Conservation (phyloP, 2,888 invertebrate genomes). For the Noctua comes region DNA sequence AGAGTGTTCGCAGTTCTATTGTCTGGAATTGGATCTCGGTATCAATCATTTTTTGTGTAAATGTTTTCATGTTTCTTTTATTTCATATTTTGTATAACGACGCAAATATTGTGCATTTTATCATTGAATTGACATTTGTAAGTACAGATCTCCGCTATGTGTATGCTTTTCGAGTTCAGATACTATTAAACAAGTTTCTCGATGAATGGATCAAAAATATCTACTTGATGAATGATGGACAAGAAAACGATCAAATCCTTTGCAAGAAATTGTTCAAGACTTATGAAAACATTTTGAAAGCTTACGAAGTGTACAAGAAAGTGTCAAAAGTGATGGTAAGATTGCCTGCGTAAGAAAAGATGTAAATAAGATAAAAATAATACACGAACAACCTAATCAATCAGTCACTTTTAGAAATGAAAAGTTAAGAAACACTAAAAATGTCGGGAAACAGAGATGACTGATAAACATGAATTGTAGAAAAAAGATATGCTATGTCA, state of each 20-base stretch:
- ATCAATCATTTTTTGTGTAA: background rate
- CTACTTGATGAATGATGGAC: background rate
- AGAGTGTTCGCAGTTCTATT: constrained; percentile 14
- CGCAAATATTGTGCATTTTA: background rate
- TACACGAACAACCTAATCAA: background rate
- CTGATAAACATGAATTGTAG: background rate
- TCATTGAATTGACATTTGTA: background rate
- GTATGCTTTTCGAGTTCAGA: background rate
- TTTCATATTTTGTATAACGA: background rate
- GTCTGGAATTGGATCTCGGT: constrained; percentile 46
- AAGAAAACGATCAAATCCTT: constrained; percentile 12
- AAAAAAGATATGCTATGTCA: background rate
- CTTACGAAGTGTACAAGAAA: constrained; percentile 33
- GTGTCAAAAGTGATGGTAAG: constrained; percentile 32
- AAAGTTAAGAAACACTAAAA: too few relatives aligned
- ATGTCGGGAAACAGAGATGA: background rate
- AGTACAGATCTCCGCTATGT: background rate
- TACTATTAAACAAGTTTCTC: constrained; percentile 18
- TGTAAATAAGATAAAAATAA: background rate
- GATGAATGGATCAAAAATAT: constrained; percentile 23
- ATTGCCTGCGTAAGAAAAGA: background rate
- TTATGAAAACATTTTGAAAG: constrained; percentile 38
- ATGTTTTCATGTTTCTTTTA: background rate
- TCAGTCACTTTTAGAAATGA: background rate
- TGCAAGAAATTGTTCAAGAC: constrained; percentile 12